Evolutionary conservation across 2,797 vertebrate genomes (phyloP).

Genomic region (Gambelia wislizenii): DNA sequence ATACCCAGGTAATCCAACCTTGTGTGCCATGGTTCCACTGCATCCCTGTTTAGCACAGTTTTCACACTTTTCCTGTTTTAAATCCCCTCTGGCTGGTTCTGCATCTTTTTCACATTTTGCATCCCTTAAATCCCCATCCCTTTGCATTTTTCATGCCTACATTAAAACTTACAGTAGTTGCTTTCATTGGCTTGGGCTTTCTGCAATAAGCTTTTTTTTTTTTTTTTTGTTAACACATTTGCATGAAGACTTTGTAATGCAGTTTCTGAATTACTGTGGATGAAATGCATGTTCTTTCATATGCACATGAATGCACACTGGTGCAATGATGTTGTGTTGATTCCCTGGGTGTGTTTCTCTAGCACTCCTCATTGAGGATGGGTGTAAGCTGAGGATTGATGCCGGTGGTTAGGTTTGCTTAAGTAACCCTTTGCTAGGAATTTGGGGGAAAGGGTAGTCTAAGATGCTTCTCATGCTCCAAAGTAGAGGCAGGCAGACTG

Average conservation of each 20-base stretch:
- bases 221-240: neutral
- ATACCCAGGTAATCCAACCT: too few relatives aligned
- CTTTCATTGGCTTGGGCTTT: slow-evolving; percentile 28
- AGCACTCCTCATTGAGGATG: neutral
- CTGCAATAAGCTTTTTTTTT: neutral
- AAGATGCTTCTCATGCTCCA: neutral
- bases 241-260: neutral
- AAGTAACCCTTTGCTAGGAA: neutral
- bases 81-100: neutral
- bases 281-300: neutral
- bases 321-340: neutral
- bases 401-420: neutral
- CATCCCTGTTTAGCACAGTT: too few relatives aligned
- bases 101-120: neutral
- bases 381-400: neutral
- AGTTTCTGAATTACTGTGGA: neutral
- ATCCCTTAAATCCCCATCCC: neutral
- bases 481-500: neutral
- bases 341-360: neutral
- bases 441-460: too few relatives aligned
- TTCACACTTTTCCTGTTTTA: too few relatives aligned
- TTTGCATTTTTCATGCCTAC: slow-evolving; percentile 14
- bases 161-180: slow-evolving; percentile 4
- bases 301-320: neutral
- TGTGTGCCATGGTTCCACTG: too few relatives aligned